phyloP scores from a whole-genome alignment of 2,888 invertebrate genomes.

The Sturmia bella region DNA sequence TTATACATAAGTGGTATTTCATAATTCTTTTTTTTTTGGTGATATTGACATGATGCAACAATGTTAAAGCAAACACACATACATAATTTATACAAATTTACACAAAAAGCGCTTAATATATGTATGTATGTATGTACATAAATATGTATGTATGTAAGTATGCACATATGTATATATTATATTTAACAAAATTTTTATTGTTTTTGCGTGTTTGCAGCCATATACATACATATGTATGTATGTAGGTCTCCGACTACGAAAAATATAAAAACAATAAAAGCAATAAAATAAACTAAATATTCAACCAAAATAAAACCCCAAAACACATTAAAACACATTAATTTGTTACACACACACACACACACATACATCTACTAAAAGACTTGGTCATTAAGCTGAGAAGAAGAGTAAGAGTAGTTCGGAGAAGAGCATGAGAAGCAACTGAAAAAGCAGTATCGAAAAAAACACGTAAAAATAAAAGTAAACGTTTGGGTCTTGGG shows the following conservation, averaged over 20 bases:
- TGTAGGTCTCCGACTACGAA: conserved; percentile 61
- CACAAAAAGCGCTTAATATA: not conserved
- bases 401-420: not conserved
- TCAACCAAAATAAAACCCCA: conserved; percentile 65
- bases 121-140: too few relatives aligned
- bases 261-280: conserved; percentile 6
- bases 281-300: conserved; percentile 16
- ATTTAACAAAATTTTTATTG: conserved; percentile 23
- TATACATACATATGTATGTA: conserved; percentile 52
- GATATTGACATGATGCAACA: conserved; percentile 68
- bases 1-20: conserved; percentile 9
- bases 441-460: conserved; percentile 10
- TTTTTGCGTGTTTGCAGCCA: not conserved
- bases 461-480: conserved; percentile 59
- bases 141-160: not conserved
- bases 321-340: conserved; percentile 69
- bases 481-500: conserved; percentile 71
- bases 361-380: conserved; percentile 4
- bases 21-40: conserved; percentile 25
- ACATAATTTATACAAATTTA: not conserved
- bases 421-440: conserved; percentile 25
- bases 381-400: conserved; percentile 12
- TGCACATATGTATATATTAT: too few relatives aligned
- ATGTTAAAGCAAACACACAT: conserved; percentile 50
- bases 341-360: conserved; percentile 3